Base-by-base conservation (phyloP, 2,888 invertebrate genomes). In the Orthosia gothica region DNA sequence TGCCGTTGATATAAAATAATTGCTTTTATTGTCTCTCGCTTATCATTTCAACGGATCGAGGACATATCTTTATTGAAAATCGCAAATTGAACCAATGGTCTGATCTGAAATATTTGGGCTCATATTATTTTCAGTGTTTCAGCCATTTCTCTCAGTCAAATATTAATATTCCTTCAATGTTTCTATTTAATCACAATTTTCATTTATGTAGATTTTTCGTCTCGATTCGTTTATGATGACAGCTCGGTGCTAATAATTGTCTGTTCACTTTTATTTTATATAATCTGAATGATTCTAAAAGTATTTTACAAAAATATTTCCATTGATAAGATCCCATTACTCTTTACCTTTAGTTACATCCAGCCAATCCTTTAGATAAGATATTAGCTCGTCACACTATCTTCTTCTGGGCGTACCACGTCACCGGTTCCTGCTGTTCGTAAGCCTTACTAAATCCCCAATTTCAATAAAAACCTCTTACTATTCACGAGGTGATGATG, bases 151-250 rank as follows among this genome's bases (percentile, higher is more conserved):
- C 67, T 66, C 40, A 55, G 32, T 3, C 0, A n/a, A 54, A 58
- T 49, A 67, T 74, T 74, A 63, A 67, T 50, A 67, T 67, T 81
- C 49, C 7, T 23, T 23, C 20, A 45, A 54, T 26, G 20, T 45
- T 63, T 45, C 66, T 58, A 47, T 74, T 74, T 45, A 59, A 81
- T 64, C 16, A 13, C 7, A 55, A 59, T 45, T 74, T 62, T 58
- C 18, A 23, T 75, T 68, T 52, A n/a, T 45, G 16, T 77, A 32
- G 1, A 20, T 50, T 59, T 81, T 67, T 49, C 23, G 5, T 57
- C 23, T 45, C 5, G 26, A 32, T 15, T 55, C n/a, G 5, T 54
- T 54, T 47, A 5, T 5, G 7, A 20, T 9, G 52, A n/a, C 26
- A 59, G 49, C 49, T 40, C 40, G n/a, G n/a, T 15, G 26, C n/a